A percentile compares a stretch with the other conserved stretches of the same genome.
These are phyloP conservation scores for Pipistrellus kuhlii DNA, from an alignment of 2,797 vertebrate genomes.

Conservation along the genomic window DNA sequence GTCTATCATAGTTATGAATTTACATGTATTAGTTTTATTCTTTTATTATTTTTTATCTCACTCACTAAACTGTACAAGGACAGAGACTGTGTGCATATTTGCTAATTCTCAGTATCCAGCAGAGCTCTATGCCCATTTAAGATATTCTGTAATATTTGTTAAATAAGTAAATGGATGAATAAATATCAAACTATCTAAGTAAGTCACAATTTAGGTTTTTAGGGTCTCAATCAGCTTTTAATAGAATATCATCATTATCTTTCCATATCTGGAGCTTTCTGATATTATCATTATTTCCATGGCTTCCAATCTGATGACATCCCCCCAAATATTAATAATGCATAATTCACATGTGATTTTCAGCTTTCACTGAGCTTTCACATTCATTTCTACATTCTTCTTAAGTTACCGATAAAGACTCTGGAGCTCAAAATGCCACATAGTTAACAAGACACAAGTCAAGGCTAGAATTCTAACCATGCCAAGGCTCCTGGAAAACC, in stretches of 20 bases:
- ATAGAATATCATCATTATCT: background rate
- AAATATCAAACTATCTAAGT: background rate
- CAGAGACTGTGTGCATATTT: background rate
- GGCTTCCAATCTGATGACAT: background rate
- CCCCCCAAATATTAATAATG: background rate
- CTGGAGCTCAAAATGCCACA: background rate
- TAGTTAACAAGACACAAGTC: background rate
- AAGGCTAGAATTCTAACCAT: constrained; percentile 13
- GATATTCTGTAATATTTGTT: background rate
- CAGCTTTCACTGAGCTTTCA: background rate
- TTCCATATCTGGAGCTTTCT: background rate
- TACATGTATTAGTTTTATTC: background rate
- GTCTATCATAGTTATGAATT: background rate
- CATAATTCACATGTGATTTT: background rate
- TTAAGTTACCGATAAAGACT: background rate
- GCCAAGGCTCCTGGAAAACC: background rate
- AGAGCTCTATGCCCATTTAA: background rate
- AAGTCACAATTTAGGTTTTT: background rate
- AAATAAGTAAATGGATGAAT: constrained; percentile 26
- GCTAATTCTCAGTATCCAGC: background rate
- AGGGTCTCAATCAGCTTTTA: background rate
- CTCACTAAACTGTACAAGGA: background rate
- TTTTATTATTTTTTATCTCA: constrained; percentile 1
- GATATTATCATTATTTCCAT: constrained; percentile 1
- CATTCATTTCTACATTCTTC: background rate